phyloP scores from a whole-genome alignment of 2,888 invertebrate genomes.

The Elegia similella region DNA sequence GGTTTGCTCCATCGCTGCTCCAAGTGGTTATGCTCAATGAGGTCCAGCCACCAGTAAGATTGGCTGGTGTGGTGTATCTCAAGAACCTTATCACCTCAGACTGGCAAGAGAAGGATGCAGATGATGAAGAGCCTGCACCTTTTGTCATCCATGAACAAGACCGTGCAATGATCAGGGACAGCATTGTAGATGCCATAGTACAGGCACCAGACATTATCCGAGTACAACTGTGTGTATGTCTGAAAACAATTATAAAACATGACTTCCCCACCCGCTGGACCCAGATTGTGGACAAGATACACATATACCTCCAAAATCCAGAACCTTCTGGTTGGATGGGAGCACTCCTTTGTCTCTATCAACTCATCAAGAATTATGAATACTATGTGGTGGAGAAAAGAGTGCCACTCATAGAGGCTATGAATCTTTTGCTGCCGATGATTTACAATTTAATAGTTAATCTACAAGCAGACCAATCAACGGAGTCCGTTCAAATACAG shows the following conservation, averaged over 20 bases:
- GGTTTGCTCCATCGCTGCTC: conserved; percentile 95
- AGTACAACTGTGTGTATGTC: conserved; percentile 94
- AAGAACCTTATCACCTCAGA: conserved; percentile 95
- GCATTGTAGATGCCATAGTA: conserved; percentile 97
- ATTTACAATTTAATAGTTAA: conserved; percentile 91
- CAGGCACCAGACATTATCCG: conserved; percentile 95
- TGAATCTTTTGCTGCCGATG: conserved; percentile 96
- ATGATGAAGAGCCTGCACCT: conserved; percentile 86
- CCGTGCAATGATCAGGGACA: conserved; percentile 93
- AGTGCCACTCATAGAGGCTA: conserved; percentile 94
- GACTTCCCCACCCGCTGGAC: conserved; percentile 98
- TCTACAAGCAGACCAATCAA: conserved; percentile 91
- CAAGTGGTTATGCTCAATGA: conserved; percentile 96
- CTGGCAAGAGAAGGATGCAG: conserved; percentile 93
- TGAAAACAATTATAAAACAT: conserved; percentile 95
- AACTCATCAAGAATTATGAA: conserved; percentile 96
- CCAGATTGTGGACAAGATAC: conserved; percentile 96
- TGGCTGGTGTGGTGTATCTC: conserved; percentile 97
- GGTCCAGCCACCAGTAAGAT: conserved; percentile 94
- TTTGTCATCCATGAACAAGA: conserved; percentile 98
- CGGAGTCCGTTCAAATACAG: conserved; percentile 94
- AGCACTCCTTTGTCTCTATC: conserved; percentile 94
- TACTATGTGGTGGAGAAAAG: conserved; percentile 95
- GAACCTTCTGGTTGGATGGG: conserved; percentile 95
- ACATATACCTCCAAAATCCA: conserved; percentile 95